These are phyloP conservation scores for Vulpes ferrilata DNA, from an alignment of 2,113 vertebrate genomes.

Conservation along the genomic window DNA sequence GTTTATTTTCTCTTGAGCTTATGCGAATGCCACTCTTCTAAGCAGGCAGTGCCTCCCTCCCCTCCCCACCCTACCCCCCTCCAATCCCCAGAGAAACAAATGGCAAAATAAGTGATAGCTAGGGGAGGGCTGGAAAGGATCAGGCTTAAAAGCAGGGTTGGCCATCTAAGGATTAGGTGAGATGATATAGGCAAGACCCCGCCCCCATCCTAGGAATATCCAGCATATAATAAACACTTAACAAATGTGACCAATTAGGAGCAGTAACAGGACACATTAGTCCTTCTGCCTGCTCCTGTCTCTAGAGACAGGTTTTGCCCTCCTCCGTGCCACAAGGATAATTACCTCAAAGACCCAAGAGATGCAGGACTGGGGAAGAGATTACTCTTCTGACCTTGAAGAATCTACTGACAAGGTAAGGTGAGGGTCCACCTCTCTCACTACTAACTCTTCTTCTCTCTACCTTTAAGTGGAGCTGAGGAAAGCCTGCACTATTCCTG, in stretches of 20 bases:
- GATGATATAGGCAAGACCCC: neutral
- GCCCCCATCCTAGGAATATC: neutral
- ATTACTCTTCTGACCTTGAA: neutral
- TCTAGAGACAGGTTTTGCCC: neutral
- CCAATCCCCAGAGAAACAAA: neutral
- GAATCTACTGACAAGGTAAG: neutral
- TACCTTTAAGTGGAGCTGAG: slow-evolving; percentile 3
- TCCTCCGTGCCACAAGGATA: neutral
- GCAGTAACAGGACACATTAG: neutral
- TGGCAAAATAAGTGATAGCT: neutral
- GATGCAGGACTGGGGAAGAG: neutral
- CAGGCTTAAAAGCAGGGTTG: neutral
- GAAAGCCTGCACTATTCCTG: neutral
- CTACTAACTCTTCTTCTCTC: neutral
- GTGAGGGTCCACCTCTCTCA: neutral
- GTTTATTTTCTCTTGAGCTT: neutral
- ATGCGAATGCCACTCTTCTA: neutral
- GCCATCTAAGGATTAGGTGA: neutral
- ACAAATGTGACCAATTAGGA: neutral
- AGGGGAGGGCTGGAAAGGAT: neutral
- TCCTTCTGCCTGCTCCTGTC: slow-evolving; percentile 23
- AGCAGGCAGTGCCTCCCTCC: neutral
- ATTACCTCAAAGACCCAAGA: neutral
- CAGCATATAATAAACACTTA: neutral
- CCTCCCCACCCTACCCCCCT: neutral